phyloP scores from a whole-genome alignment of 2,797 vertebrate species.

The Dicrostonyx torquatus region DNA sequence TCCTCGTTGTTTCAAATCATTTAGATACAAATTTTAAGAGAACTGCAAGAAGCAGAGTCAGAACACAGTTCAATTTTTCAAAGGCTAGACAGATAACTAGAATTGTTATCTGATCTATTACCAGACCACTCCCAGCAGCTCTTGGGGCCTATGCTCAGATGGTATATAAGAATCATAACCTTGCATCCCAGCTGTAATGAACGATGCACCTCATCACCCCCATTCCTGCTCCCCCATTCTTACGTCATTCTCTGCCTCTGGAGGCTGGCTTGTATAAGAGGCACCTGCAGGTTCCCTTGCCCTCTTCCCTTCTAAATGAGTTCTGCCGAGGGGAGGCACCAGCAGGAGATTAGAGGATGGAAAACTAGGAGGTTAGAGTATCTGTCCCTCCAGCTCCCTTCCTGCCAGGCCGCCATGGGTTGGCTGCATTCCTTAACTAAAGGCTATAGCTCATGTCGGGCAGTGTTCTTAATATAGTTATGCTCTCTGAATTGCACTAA shows the following conservation, averaged over 20 bases:
- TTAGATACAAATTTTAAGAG: conserved; percentile 64
- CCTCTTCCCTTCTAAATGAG: conserved; percentile 16
- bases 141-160: not conserved
- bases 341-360: not conserved
- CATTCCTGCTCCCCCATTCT: not conserved
- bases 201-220: not conserved
- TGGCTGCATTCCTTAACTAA: not conserved
- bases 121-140: not conserved
- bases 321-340: not conserved
- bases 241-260: not conserved
- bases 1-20: conserved; percentile 57
- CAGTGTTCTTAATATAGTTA: not conserved
- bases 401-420: not conserved
- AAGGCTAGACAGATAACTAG: not conserved
- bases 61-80: not conserved
- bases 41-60: not conserved
- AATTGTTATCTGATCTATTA: conserved; percentile 33
- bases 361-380: not conserved
- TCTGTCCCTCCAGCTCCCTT: not conserved
- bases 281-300: not conserved
- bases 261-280: not conserved
- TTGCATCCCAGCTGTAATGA: not conserved
- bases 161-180: not conserved
- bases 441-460: not conserved
- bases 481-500: conserved; percentile 10